Evolutionary conservation across 2,113 vertebrate species (phyloP).

Genomic region (Cairina moschata): DNA sequence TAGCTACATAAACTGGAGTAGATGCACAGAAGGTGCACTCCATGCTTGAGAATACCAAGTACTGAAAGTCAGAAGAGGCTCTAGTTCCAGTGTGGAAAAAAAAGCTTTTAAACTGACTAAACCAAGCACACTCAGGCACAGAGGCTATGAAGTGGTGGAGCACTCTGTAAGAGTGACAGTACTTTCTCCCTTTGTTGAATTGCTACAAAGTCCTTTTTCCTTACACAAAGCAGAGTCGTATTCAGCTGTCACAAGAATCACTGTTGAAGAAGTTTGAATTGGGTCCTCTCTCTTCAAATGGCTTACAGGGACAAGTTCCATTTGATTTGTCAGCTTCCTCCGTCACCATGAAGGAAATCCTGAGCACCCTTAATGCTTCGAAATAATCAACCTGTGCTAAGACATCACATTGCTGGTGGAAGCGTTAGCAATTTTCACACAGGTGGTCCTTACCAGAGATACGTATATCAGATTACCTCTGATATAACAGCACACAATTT

Average conservation of each 20-base stretch:
- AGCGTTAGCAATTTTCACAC: constrained; percentile 44
- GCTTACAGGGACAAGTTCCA: constrained; percentile 41
- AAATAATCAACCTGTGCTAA: constrained; percentile 45
- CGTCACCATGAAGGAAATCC: constrained; percentile 47
- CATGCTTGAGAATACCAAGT: constrained; percentile 52
- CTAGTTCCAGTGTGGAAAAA: constrained; percentile 21
- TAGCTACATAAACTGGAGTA: constrained; percentile 41
- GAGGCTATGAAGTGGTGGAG: constrained; percentile 40
- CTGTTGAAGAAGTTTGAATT: constrained; percentile 13
- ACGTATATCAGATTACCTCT: constrained; percentile 14
- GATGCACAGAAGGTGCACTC: constrained; percentile 3
- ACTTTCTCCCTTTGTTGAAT: constrained; percentile 7
- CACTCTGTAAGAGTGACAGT: constrained; percentile 22
- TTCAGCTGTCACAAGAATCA: constrained; percentile 8
- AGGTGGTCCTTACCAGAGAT: constrained; percentile 45
- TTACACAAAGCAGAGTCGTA: background rate
- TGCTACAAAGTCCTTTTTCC: background rate
- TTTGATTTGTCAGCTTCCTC: constrained; percentile 51
- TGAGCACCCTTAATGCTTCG: constrained; percentile 56
- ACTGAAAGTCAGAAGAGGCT: constrained; percentile 4
- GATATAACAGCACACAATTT: constrained; percentile 12
- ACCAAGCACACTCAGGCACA: constrained; percentile 44
- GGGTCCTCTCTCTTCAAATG: constrained; percentile 8
- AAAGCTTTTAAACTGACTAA: constrained; percentile 29
- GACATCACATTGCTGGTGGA: constrained; percentile 53